Evolutionary conservation across 2,888 invertebrate genomes (phyloP).

Genomic region (Epinotia bilunana): DNA sequence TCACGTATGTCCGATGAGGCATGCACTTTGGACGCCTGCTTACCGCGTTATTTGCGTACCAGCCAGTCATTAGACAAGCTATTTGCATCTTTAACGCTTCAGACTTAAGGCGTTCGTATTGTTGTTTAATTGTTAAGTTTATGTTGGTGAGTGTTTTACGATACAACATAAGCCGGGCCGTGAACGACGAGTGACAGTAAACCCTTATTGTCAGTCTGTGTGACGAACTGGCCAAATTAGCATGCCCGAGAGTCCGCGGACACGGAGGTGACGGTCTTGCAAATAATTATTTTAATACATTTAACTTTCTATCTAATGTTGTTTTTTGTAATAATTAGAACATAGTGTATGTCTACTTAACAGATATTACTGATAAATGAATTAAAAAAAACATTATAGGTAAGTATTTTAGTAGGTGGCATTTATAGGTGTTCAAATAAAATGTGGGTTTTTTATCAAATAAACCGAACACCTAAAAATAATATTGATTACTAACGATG

Average conservation of each 20-base stretch:
- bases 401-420: too few species aligned
- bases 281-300: constrained; percentile 22
- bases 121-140: constrained; percentile 34
- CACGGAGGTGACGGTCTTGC: constrained; percentile 51
- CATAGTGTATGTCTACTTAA: neutral
- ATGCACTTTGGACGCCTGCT: constrained; percentile 63
- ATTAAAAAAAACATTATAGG: too few species aligned
- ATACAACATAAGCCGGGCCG: constrained; percentile 66
- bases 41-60: constrained; percentile 49
- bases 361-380: too few species aligned
- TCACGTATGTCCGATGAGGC: constrained; percentile 70
- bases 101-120: constrained; percentile 34
- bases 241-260: constrained; percentile 71
- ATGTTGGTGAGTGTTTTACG: constrained; percentile 65
- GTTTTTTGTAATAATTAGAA: neutral
- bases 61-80: constrained; percentile 16
- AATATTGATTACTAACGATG: too few species aligned
- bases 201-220: constrained; percentile 80
- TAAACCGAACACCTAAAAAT: too few species aligned
- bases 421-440: too few species aligned
- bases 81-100: constrained; percentile 45
- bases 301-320: neutral
- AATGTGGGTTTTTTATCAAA: too few species aligned
- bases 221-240: constrained; percentile 81
- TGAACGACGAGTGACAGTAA: constrained; percentile 76